Percentiles rank a stretch among this genome's conserved stretches.
Conservation (phyloP, 2,113 vertebrate species). For the Pangasianodon gigas region DNA sequence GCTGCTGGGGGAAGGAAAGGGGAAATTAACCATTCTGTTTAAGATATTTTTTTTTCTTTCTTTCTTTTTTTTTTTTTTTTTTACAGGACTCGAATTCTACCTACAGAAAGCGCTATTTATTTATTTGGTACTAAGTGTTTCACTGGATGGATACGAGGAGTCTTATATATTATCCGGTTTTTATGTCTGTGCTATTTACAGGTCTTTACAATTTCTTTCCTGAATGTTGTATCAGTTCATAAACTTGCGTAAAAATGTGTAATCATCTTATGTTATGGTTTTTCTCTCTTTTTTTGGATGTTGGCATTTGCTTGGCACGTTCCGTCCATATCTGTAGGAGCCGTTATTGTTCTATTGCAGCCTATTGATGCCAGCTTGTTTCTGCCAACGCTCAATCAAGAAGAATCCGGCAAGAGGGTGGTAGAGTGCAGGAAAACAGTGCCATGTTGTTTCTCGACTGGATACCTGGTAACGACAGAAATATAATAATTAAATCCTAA, state of each 20-base stretch:
- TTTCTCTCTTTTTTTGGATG: conserved; percentile 66
- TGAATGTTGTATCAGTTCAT: conserved; percentile 99
- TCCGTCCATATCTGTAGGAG: conserved; percentile 88
- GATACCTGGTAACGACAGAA: conserved; percentile 80
- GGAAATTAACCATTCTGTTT: conserved; percentile 75
- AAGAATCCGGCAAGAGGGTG: conserved; percentile 90
- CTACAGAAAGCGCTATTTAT: conserved; percentile 83
- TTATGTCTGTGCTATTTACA: conserved; percentile 99
- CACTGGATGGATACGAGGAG: conserved; percentile 82
- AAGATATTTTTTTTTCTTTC: conserved; percentile 67
- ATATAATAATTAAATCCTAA: conserved; percentile 16
- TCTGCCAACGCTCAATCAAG: conserved; percentile 88
- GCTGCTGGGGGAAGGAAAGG: conserved; percentile 29
- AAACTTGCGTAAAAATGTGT: conserved; percentile 82
- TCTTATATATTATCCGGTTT: conserved; percentile 98
- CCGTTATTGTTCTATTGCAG: conserved; percentile 87
- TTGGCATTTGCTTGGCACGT: conserved; percentile 95
- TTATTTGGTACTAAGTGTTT: conserved; percentile 94
- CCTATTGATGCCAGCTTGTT: conserved; percentile 85
- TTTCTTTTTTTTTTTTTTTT: conserved; percentile 78
- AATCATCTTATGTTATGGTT: conserved; percentile 70
- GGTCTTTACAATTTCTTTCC: conserved; percentile 99
- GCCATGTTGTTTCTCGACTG: conserved; percentile 94
- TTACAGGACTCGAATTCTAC: conserved; percentile 85
- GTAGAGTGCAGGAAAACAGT: conserved; percentile 97